phyloP scores from a whole-genome alignment of 2,113 vertebrate genomes.

The Ammospiza nelsoni region DNA sequence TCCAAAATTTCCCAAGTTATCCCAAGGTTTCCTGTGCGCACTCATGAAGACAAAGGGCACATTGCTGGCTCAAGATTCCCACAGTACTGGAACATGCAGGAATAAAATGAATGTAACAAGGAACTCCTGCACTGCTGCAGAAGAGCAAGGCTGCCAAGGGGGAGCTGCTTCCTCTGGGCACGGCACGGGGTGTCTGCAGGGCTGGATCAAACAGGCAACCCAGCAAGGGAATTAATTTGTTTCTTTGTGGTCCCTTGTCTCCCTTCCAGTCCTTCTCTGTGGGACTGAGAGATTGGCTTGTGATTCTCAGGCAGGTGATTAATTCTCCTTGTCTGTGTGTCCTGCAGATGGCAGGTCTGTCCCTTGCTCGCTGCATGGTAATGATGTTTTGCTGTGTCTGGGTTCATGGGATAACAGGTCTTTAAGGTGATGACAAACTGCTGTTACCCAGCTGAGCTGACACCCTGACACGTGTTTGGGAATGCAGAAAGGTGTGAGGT shows the following conservation, averaged over 20 bases:
- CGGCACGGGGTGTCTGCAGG: neutral
- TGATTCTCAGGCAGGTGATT: neutral
- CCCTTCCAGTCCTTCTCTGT: neutral
- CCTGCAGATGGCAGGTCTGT: neutral
- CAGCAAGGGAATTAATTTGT: neutral
- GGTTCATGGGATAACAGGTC: neutral
- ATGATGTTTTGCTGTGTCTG: neutral
- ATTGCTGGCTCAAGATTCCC: accelerated
- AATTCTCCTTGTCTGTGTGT: neutral
- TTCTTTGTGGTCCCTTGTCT: neutral
- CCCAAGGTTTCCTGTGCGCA: neutral
- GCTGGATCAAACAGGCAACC: neutral
- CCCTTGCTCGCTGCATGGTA: accelerated
- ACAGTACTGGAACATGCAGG: accelerated
- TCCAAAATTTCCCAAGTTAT: neutral
- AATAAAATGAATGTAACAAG: accelerated
- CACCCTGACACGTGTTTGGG: neutral
- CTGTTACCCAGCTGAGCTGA: neutral
- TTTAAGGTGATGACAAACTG: neutral
- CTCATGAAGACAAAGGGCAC: neutral
- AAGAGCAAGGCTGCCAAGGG: accelerated
- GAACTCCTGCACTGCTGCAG: neutral
- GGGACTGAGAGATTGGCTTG: neutral
- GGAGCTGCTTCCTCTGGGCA: neutral
- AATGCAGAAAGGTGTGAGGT: neutral